phyloP scores from a whole-genome alignment of 1,140 invertebrate genomes.

The Solenopsis invicta region DNA sequence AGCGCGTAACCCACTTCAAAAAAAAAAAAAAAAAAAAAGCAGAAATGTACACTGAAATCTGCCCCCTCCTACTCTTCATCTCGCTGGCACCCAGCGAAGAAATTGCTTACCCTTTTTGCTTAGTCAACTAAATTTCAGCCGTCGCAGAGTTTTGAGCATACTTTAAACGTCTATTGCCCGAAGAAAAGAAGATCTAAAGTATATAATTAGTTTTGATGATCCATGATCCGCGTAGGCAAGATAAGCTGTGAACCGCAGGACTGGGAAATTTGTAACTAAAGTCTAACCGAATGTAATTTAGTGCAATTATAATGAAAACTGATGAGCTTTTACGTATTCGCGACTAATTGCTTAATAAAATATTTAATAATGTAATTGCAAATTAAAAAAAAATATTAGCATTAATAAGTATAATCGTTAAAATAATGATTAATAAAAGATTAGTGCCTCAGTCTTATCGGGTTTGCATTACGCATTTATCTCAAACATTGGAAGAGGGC shows the following conservation, averaged over 20 bases:
- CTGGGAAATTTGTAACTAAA: slow-evolving; percentile 11
- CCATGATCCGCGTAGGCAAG: neutral
- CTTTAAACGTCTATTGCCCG: slow-evolving; percentile 14
- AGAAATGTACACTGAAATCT: slow-evolving; percentile 50
- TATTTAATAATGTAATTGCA: neutral
- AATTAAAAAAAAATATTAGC: neutral
- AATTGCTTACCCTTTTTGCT: slow-evolving; percentile 73
- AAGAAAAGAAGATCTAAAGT: slow-evolving; percentile 51
- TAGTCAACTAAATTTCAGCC: slow-evolving; percentile 67
- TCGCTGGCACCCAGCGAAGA: slow-evolving; percentile 50
- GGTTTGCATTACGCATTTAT: neutral
- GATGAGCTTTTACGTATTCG: neutral
- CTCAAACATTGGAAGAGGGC: neutral
- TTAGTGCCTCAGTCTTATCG: neutral
- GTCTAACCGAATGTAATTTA: neutral
- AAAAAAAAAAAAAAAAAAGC: slow-evolving; percentile 57
- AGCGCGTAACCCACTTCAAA: slow-evolving; percentile 38
- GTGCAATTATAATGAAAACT: neutral
- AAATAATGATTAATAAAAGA: neutral
- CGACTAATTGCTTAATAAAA: neutral
- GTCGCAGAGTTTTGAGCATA: slow-evolving; percentile 33
- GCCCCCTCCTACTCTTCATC: neutral
- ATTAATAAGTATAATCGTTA: too few relatives aligned
- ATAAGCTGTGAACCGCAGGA: neutral
- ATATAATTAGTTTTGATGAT: slow-evolving; percentile 66